These are phyloP conservation scores for Xenopus borealis DNA, from an alignment of 2,113 vertebrate species.

Conservation along the genomic window DNA sequence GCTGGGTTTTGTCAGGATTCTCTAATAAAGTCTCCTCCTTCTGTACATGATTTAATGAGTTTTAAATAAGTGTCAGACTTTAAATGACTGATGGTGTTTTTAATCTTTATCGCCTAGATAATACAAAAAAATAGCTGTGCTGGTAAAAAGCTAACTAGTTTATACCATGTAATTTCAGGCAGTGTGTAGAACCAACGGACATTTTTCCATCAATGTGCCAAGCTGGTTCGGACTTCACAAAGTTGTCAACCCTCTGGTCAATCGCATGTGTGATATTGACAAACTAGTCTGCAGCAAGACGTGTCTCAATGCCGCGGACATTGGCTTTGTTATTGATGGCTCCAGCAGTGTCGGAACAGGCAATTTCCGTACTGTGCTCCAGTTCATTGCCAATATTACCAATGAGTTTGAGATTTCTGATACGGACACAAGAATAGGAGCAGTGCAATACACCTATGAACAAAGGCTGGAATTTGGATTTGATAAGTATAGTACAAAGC, in stretches of 20 bases:
- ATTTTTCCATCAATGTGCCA: conserved; percentile 79
- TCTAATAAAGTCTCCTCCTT: no score
- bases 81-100: no score
- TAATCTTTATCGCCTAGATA: no score
- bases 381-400: conserved; percentile 93
- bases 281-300: conserved; percentile 93
- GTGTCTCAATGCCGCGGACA: conserved; percentile 91
- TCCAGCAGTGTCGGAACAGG: conserved; percentile 92
- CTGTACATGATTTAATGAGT: no score
- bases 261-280: conserved; percentile 82
- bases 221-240: conserved; percentile 91
- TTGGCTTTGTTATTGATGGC: conserved; percentile 92
- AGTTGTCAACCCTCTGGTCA: conserved; percentile 81
- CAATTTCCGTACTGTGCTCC: conserved; percentile 92
- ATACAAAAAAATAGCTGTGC: no score
- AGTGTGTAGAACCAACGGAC: conserved; percentile 88
- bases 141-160: no score
- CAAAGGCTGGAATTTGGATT: conserved; percentile 94
- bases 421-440: conserved; percentile 87
- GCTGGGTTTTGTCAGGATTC: no score
- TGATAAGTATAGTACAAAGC: conserved; percentile 78
- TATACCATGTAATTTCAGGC: conserved; percentile 65
- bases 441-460: conserved; percentile 95
- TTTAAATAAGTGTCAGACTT: no score
- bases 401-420: conserved; percentile 94